These are phyloP conservation scores for Eulithis prunata DNA, from an alignment of 2,888 invertebrate genomes.

Conservation along the genomic window DNA sequence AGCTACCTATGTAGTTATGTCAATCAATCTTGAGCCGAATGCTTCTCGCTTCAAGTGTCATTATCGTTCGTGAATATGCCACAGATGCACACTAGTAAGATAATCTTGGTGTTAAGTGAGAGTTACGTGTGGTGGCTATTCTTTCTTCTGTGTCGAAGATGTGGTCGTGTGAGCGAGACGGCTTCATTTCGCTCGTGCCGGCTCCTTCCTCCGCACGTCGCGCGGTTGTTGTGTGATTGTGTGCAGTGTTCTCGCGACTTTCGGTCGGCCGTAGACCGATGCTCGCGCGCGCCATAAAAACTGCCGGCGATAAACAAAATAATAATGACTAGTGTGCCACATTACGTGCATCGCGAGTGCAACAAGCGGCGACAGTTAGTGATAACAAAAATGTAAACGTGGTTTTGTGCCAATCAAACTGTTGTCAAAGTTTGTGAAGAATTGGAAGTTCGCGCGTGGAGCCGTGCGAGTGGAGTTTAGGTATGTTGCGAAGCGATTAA, in stretches of 20 bases:
- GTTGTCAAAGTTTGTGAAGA: constrained; percentile 60
- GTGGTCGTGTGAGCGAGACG: constrained; percentile 60
- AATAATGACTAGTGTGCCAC: constrained; percentile 79
- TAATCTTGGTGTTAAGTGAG: constrained; percentile 19
- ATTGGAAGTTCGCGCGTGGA: constrained; percentile 75
- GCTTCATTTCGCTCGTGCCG: constrained; percentile 58
- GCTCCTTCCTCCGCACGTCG: constrained; percentile 73
- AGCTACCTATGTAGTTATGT: neutral
- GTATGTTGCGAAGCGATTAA: constrained; percentile 78
- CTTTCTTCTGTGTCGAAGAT: constrained; percentile 34
- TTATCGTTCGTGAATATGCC: neutral
- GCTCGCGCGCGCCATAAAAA: constrained; percentile 61
- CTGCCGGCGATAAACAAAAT: constrained; percentile 80
- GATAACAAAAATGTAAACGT: constrained; percentile 79
- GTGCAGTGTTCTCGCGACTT: constrained; percentile 73
- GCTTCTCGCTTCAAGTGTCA: neutral
- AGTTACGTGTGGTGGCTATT: constrained; percentile 17
- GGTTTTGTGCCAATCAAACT: constrained; percentile 79
- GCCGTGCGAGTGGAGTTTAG: constrained; percentile 76
- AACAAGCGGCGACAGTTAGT: constrained; percentile 80
- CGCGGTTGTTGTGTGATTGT: constrained; percentile 67
- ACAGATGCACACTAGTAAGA: constrained; percentile 8
- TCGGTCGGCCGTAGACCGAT: constrained; percentile 63
- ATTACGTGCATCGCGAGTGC: constrained; percentile 80
- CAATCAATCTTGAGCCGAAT: neutral